Conservation (phyloP, 2,797 vertebrate species). For the Myoxocephalus aenaeus region DNA sequence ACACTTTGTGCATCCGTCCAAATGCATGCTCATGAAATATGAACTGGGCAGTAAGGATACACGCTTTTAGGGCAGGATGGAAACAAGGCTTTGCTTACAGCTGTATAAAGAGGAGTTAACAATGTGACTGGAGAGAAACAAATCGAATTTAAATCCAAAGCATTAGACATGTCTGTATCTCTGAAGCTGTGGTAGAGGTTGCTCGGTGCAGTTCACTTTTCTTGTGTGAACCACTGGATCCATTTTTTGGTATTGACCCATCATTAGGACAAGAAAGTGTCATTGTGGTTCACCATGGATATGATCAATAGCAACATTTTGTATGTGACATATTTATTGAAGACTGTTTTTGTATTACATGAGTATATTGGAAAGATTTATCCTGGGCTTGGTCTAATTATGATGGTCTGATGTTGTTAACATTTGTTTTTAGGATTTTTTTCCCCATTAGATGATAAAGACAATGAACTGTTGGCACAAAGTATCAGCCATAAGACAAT, state of each 20-base stretch:
- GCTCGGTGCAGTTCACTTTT: not conserved
- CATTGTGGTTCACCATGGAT: not conserved
- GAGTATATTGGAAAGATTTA: not conserved
- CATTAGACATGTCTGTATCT: not conserved
- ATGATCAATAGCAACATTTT: constrained; percentile 15
- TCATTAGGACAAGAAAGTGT: not conserved
- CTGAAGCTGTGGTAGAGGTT: not conserved
- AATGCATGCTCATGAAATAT: constrained; percentile 28
- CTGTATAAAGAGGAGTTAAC: not conserved
- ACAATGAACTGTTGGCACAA: not conserved
- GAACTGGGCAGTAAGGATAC: not conserved
- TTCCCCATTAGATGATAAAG: not conserved
- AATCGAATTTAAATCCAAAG: not conserved
- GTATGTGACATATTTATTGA: not conserved
- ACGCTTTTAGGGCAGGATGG: not conserved
- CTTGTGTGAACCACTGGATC: not conserved
- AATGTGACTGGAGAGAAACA: not conserved
- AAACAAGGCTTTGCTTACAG: not conserved
- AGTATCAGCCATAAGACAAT: not conserved
- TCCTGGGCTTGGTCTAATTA: not conserved
- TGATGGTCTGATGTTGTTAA: not conserved
- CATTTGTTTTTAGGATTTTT: not conserved
- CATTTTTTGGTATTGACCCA: not conserved
- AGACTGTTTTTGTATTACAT: not conserved
- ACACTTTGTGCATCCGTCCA: constrained; percentile 27